Base-by-base conservation (phyloP, 2,797 vertebrate genomes). In the Oreortyx pictus region DNA sequence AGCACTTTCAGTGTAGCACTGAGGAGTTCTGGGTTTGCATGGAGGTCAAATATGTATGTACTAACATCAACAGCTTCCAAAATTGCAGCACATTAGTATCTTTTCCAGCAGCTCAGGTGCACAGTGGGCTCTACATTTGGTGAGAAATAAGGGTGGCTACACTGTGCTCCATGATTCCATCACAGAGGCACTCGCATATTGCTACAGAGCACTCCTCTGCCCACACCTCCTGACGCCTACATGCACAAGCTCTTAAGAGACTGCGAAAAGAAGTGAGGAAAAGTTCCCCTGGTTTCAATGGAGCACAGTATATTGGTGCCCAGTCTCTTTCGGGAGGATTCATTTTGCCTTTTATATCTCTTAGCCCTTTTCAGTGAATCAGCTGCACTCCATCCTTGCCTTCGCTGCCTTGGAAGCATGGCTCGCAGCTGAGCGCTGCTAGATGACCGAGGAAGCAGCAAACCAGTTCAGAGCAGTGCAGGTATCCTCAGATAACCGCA, bases 311-410 rank as follows among this genome's bases (percentile, higher is more conserved):
- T 15, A 37, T 11, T 2, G 27, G 23, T 44, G 22, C 44, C 59
- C 39, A 39, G 17, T 6, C 57, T 72, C 29, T 15, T 54, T 24
- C 46, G 7, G 39, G 33, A 88, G 59, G 57, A 52, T 78, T 81
- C 74, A 70, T 82, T 94, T 89, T 78, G 61, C 20, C 44, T 86
- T 85, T 88, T 54, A 64, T 33, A 7, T 54, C 83, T 88, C 73
- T 46, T 49, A 65, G 65, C 68, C 72, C 43, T 52, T 52, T 15
- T 29, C 25, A 49, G 56, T 59, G 57, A 75, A 92, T 70, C 65
- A 24, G 16, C 67, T 90, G 86, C 60, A 59, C 62, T 62, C 67
- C 33, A 83, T 81, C 79, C 66, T 35, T 31, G 66, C 73, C 62
- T 81, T 44, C 71, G 41, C 90, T 56, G 84, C 62, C 75, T 87